phyloP scores from a whole-genome alignment of 1,140 invertebrate species.

The Cyphomyrmex costatus region DNA sequence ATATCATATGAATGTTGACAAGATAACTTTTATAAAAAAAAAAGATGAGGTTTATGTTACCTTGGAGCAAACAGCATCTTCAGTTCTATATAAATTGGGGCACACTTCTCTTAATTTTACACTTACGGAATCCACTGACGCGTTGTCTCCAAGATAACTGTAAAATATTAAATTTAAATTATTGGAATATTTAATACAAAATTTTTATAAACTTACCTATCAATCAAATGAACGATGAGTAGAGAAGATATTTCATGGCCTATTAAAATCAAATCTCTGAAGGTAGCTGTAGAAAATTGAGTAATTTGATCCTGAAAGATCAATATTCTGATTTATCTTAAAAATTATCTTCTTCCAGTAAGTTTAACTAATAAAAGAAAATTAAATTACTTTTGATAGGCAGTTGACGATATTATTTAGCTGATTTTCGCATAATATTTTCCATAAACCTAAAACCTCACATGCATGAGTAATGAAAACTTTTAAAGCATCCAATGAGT shows the following conservation, averaged over 20 bases:
- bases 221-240: slow-evolving; percentile 92
- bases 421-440: slow-evolving; percentile 96
- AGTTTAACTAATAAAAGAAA: background rate
- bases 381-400: slow-evolving; percentile 79
- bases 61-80: slow-evolving; percentile 98
- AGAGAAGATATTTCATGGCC: slow-evolving; percentile 93
- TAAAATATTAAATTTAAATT: slow-evolving; percentile 65
- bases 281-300: slow-evolving; percentile 89
- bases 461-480: slow-evolving; percentile 93
- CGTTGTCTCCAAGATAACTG: slow-evolving; percentile 97
- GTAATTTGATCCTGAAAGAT: slow-evolving; percentile 88
- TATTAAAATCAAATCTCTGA: slow-evolving; percentile 94
- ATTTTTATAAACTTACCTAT: slow-evolving; percentile 84
- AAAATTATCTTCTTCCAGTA: background rate
- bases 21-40: slow-evolving; percentile 8
- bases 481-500: slow-evolving; percentile 93
- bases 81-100: slow-evolving; percentile 96
- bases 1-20: slow-evolving; percentile 4
- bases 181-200: background rate
- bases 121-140: slow-evolving; percentile 97
- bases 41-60: slow-evolving; percentile 84
- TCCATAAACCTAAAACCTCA: slow-evolving; percentile 98
- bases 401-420: slow-evolving; percentile 94
- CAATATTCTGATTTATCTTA: slow-evolving; percentile 19
- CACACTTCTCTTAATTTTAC: slow-evolving; percentile 95